Percentiles rank a stretch among this genome's conserved stretches.
Conservation (phyloP, 2,888 invertebrate species). For the Mythimna lalbum region DNA sequence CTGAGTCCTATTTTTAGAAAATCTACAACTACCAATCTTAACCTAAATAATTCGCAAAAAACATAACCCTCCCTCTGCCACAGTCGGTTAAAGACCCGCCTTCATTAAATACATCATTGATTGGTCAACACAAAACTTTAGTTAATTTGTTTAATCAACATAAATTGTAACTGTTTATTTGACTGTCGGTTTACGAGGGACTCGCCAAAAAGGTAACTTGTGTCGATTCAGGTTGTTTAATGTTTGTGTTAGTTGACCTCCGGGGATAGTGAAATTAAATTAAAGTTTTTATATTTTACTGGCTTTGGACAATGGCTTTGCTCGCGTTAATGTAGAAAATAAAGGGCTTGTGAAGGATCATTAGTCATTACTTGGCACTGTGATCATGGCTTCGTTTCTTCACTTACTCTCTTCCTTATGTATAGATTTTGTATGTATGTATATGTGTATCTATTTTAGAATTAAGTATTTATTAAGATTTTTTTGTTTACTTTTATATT, state of each 20-base stretch:
- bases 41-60: not conserved
- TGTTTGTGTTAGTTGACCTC: not conserved
- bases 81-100: not conserved
- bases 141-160: slow-evolving; percentile 58
- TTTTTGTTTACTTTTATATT: too few relatives aligned
- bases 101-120: slow-evolving; percentile 12
- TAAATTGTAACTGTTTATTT: slow-evolving; percentile 45
- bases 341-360: too few relatives aligned
- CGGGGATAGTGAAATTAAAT: not conserved
- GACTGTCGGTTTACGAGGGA: slow-evolving; percentile 29
- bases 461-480: too few relatives aligned
- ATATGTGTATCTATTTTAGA: too few relatives aligned
- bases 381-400: too few relatives aligned
- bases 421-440: too few relatives aligned
- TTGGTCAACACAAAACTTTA: slow-evolving; percentile 18
- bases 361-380: too few relatives aligned
- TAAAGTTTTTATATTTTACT: not conserved
- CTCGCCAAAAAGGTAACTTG: slow-evolving; percentile 22
- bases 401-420: too few relatives aligned
- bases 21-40: not conserved
- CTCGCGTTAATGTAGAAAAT: too few relatives aligned
- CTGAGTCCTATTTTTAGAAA: not conserved
- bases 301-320: too few relatives aligned
- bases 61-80: too few relatives aligned
- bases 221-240: slow-evolving; percentile 28